Evolutionary conservation across 1,140 invertebrate genomes (phyloP).

Genomic region (Tribolium castaneum): DNA sequence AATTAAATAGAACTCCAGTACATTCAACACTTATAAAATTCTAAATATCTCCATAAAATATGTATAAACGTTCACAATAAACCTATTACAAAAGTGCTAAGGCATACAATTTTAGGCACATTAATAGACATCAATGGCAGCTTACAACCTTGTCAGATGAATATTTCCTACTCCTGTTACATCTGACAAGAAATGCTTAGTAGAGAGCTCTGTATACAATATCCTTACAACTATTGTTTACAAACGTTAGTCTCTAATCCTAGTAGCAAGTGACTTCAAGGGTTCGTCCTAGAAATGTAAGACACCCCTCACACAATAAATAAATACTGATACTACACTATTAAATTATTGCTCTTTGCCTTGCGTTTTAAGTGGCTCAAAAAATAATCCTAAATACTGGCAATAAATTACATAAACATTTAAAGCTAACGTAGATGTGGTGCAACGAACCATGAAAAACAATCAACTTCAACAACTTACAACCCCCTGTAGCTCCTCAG

Average conservation of each 20-base stretch:
- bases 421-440: background rate
- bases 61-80: conserved; percentile 1
- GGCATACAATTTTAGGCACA: conserved; percentile 39
- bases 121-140: conserved; percentile 35
- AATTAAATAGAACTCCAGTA: background rate
- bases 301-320: background rate
- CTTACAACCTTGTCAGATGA: background rate
- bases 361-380: background rate
- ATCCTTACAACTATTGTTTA: background rate
- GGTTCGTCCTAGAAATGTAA: background rate
- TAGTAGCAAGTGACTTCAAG: background rate
- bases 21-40: background rate
- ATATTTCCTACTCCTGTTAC: background rate
- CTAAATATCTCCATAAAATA: conserved; percentile 2
- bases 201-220: background rate
- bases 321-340: background rate
- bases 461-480: conserved; percentile 66
- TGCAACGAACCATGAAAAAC: too few species aligned
- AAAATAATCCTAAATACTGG: background rate
- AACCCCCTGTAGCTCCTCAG: conserved; percentile 76
- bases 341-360: background rate
- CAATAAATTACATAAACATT: background rate
- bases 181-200: background rate
- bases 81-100: conserved; percentile 12
- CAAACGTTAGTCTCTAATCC: background rate